phyloP scores from a whole-genome alignment of 2,888 invertebrate species.

The Netelia virgata region DNA sequence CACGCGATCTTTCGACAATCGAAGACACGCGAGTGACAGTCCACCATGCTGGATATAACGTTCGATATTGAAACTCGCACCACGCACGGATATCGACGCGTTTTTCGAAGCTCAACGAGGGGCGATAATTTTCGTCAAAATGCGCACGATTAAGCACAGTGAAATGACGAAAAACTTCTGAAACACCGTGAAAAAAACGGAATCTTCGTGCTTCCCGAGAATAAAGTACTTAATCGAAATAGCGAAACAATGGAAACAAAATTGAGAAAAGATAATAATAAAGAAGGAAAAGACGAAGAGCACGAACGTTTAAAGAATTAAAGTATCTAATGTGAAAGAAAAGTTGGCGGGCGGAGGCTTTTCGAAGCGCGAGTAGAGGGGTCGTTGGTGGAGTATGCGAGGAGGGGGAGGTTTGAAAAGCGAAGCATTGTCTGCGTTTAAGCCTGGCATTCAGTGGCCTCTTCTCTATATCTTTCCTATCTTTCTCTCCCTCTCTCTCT shows the following conservation, averaged over 20 bases:
- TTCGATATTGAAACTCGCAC: no score
- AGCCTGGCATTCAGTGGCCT: conserved; percentile 83
- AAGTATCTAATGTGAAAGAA: conserved; percentile 84
- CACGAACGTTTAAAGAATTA: conserved; percentile 82
- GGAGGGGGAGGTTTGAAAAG: conserved; percentile 59
- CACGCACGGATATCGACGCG: no score
- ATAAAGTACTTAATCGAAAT: conserved; percentile 24
- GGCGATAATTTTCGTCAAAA: no score
- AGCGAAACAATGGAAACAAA: conserved; percentile 9
- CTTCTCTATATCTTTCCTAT: conserved; percentile 66
- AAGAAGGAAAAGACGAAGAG: conserved; percentile 52
- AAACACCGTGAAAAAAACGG: neutral
- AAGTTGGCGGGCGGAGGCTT: conserved; percentile 73
- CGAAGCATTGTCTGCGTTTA: conserved; percentile 83
- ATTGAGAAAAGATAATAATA: neutral
- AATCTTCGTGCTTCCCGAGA: conserved; percentile 17
- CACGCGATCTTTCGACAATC: neutral
- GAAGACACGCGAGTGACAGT: neutral
- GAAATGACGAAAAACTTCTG: conserved; percentile 5
- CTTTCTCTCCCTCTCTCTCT: conserved; percentile 63
- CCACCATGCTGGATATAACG: no score
- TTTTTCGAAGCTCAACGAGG: no score
- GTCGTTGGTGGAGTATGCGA: neutral
- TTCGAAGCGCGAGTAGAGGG: conserved; percentile 38
- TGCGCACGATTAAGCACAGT: neutral